These are phyloP conservation scores for Syrrhaptes paradoxus DNA, from an alignment of 2,113 vertebrate genomes.

Conservation along the genomic window DNA sequence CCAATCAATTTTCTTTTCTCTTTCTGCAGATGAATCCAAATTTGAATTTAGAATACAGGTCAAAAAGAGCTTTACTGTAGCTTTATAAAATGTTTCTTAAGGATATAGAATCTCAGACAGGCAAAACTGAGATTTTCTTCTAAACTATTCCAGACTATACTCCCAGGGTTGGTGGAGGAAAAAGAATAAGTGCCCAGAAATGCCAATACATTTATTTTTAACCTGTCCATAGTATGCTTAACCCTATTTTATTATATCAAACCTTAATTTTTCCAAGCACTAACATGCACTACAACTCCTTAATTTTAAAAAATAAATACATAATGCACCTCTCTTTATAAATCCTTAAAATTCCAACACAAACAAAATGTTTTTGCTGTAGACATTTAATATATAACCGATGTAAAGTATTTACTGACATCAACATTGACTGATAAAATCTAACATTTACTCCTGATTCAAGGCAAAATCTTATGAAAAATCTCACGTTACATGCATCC, in stretches of 20 bases:
- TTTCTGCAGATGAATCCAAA: not conserved
- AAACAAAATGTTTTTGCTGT: not conserved
- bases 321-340: not conserved
- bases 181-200: not conserved
- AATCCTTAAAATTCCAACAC: constrained; percentile 46
- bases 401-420: constrained; percentile 11
- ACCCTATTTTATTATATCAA: not conserved
- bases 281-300: not conserved
- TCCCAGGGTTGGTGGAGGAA: not conserved
- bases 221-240: not conserved
- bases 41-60: not conserved
- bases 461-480: not conserved
- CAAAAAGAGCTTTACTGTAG: not conserved
- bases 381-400: not conserved
- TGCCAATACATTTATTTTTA: not conserved
- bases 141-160: not conserved
- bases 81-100: not conserved
- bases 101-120: not conserved
- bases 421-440: not conserved
- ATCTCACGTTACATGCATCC: not conserved
- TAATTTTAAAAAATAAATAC: constrained; percentile 5
- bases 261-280: not conserved
- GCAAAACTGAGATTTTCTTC: not conserved
- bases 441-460: not conserved
- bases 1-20: not conserved